Percentiles rank a stretch among this genome's conserved stretches.
Evolutionary conservation across 1,140 invertebrate genomes (phyloP).

Genomic region (Dinoponera quadriceps): DNA sequence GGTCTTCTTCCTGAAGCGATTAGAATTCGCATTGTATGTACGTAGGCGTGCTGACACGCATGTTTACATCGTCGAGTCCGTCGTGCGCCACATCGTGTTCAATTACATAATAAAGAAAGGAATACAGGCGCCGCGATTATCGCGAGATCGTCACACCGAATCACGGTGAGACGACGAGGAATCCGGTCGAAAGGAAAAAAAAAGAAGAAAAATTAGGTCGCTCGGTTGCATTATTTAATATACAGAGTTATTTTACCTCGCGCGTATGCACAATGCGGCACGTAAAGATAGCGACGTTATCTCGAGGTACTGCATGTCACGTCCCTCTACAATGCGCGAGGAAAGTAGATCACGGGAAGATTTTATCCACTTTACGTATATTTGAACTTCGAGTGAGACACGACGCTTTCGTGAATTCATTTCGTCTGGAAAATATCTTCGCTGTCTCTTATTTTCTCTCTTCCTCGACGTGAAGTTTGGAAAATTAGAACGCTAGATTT

Average conservation of each 20-base stretch:
- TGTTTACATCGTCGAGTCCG: constrained; percentile 10
- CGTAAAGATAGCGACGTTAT: constrained; percentile 33
- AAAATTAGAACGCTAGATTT: not conserved
- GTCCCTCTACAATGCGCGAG: constrained; percentile 5
- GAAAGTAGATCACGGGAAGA: not conserved
- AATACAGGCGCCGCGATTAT: constrained; percentile 32
- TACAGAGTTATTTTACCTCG: constrained; percentile 11
- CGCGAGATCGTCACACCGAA: constrained; percentile 48
- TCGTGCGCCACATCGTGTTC: constrained; percentile 27
- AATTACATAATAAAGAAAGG: constrained; percentile 64
- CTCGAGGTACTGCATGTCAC: constrained; percentile 9
- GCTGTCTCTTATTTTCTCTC: no score
- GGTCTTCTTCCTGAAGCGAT: constrained; percentile 30
- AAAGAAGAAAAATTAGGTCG: constrained; percentile 49
- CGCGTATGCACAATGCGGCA: not conserved
- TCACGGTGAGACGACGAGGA: constrained; percentile 37
- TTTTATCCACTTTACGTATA: not conserved
- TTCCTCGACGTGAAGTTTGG: no score
- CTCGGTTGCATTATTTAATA: not conserved
- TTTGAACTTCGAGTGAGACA: not conserved
- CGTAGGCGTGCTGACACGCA: constrained; percentile 22
- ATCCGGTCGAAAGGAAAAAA: not conserved
- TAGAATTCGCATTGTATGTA: constrained; percentile 27
- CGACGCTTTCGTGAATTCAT: constrained; percentile 7
- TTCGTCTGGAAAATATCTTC: not conserved